phyloP scores from a whole-genome alignment of 2,888 invertebrate genomes.

The Zonitis immaculata region DNA sequence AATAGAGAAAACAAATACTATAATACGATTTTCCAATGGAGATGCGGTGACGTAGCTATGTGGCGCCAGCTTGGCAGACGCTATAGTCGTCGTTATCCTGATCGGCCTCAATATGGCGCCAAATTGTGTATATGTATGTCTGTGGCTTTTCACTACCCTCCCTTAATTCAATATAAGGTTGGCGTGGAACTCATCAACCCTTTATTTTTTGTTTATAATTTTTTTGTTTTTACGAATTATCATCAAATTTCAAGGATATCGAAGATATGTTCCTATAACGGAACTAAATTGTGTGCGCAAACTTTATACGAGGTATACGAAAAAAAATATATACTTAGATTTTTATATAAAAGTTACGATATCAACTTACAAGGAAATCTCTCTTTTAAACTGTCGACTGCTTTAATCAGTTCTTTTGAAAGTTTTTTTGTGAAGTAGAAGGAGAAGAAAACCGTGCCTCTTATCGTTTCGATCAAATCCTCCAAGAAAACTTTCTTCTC shows the following conservation, averaged over 20 bases:
- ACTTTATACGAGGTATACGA: too few species aligned
- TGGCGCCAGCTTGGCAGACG: constrained; percentile 34
- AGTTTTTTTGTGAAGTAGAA: background rate
- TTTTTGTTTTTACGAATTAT: too few species aligned
- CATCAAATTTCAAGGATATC: background rate
- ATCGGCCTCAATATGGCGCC: constrained; percentile 23
- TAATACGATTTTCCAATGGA: constrained; percentile 11
- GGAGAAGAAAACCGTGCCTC: background rate
- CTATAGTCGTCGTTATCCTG: constrained; percentile 17
- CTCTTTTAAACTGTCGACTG: background rate
- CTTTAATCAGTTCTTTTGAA: background rate
- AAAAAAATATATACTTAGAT: too few species aligned
- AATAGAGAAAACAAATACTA: too few species aligned
- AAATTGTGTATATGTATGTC: constrained; percentile 5
- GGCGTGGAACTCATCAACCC: too few species aligned
- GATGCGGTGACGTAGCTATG: constrained; percentile 23
- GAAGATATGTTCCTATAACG: background rate
- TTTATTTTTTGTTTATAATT: too few species aligned
- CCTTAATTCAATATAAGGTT: too few species aligned
- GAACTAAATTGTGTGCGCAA: background rate
- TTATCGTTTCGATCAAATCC: background rate
- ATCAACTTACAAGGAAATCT: background rate
- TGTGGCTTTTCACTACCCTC: background rate
- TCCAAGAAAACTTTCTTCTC: background rate
- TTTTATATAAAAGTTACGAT: too few species aligned